phyloP scores from a whole-genome alignment of 2,888 invertebrate species.

The Conomelus anceps region DNA sequence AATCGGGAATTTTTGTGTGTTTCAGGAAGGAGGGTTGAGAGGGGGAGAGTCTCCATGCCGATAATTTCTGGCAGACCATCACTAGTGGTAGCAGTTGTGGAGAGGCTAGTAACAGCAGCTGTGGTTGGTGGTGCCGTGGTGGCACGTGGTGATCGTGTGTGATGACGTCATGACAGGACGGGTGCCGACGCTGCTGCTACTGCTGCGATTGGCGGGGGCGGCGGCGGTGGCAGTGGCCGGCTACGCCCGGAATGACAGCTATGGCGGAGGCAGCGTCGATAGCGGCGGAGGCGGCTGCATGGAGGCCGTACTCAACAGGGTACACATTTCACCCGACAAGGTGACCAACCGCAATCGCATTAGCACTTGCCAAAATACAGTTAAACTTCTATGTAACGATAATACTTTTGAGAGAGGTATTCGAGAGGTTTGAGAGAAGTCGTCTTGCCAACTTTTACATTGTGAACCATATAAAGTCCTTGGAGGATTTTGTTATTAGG shows the following conservation, averaged over 20 bases:
- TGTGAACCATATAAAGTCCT: no score
- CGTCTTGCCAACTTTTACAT: no score
- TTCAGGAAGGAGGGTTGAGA: neutral
- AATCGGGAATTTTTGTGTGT: neutral
- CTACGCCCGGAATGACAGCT: slow-evolving; percentile 17
- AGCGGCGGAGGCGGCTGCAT: slow-evolving; percentile 40
- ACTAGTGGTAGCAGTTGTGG: no score
- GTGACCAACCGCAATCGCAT: no score
- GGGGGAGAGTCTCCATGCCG: neutral
- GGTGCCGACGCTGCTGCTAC: slow-evolving; percentile 34
- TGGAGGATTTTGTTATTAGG: no score
- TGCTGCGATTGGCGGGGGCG: slow-evolving; percentile 44
- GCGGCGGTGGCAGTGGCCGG: slow-evolving; percentile 42
- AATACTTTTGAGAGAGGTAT: no score
- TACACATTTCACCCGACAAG: slow-evolving; percentile 45
- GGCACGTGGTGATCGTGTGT: neutral
- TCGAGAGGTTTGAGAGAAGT: no score
- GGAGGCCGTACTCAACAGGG: slow-evolving; percentile 44
- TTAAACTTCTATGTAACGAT: no score
- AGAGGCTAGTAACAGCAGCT: neutral
- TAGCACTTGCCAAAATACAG: no score
- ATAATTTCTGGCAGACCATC: neutral
- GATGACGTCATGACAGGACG: slow-evolving; percentile 17
- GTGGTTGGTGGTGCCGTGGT: neutral
- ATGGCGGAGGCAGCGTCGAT: slow-evolving; percentile 21